A percentile compares a stretch with the other conserved stretches of the same genome.
Conservation (phyloP, 2,113 vertebrate genomes). For the Poeciliopsis prolifica region DNA sequence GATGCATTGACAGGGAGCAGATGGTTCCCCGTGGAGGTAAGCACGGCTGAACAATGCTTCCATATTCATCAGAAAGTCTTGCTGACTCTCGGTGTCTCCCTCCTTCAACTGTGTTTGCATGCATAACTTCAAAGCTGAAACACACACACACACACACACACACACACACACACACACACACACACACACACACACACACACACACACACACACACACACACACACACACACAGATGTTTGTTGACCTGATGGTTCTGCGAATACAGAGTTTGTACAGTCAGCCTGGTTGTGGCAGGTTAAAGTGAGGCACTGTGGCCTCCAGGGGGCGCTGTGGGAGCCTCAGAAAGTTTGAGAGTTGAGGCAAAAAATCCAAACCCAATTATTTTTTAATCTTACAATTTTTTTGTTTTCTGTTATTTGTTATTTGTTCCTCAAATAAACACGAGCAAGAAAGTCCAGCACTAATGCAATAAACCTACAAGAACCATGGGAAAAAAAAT, state of each 20-base stretch:
- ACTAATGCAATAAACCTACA: too few relatives aligned
- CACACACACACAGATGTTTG: conserved; percentile 26
- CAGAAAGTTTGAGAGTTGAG: too few relatives aligned
- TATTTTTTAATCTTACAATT: too few relatives aligned
- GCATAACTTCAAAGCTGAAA: conserved; percentile 57
- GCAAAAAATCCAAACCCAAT: too few relatives aligned
- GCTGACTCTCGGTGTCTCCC: conserved; percentile 71
- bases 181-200: background rate
- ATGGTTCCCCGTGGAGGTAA: conserved; percentile 98
- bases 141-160: background rate
- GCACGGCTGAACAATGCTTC: conserved; percentile 88
- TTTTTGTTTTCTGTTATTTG: too few relatives aligned
- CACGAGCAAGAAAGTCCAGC: too few relatives aligned
- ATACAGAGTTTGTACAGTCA: conserved; percentile 1
- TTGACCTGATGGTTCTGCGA: conserved; percentile 26
- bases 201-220: background rate
- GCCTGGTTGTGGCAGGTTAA: conserved; percentile 28
- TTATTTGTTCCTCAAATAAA: too few relatives aligned
- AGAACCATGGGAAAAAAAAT: too few relatives aligned
- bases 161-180: background rate
- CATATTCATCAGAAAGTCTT: conserved; percentile 89
- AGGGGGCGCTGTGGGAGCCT: too few relatives aligned
- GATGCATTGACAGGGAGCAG: conserved; percentile 99
- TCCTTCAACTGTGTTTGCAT: conserved; percentile 49
- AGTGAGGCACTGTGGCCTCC: too few relatives aligned